phyloP scores from a whole-genome alignment of 2,888 invertebrate genomes.

The Branchellion lobata region DNA sequence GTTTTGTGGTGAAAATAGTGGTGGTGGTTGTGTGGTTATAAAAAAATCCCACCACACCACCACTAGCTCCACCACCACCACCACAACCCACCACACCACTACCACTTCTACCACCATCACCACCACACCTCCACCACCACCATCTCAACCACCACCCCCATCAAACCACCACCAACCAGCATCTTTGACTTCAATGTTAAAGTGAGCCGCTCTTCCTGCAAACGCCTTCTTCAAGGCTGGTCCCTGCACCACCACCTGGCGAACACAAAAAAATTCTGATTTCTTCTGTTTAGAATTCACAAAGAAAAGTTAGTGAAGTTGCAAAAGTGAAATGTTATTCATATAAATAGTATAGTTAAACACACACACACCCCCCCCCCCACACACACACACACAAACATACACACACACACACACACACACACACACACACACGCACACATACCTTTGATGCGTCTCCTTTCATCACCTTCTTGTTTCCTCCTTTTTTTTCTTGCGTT shows the following conservation, averaged over 20 bases:
- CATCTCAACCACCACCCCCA: not conserved
- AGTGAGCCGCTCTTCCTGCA: constrained; percentile 85
- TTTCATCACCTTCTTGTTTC: constrained; percentile 78
- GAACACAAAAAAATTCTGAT: too few species aligned
- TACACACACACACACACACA: not conserved
- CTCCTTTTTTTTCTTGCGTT: constrained; percentile 70
- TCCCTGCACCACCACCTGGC: constrained; percentile 74
- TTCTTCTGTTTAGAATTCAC: too few species aligned
- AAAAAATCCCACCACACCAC: too few species aligned
- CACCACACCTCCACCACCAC: not conserved
- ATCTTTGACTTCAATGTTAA: constrained; percentile 82
- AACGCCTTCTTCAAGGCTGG: constrained; percentile 94
- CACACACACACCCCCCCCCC: too few species aligned
- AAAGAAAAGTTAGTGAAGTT: too few species aligned
- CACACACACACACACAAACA: not conserved
- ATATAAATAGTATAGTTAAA: too few species aligned
- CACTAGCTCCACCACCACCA: too few species aligned
- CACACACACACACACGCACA: not conserved
- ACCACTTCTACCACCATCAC: not conserved
- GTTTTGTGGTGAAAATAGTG: too few species aligned
- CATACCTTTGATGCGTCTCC: constrained; percentile 85
- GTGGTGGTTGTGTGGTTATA: too few species aligned
- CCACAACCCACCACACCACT: too few species aligned
- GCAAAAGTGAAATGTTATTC: too few species aligned
- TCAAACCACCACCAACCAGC: constrained; percentile 81